Base-by-base conservation (phyloP, 2,888 invertebrate genomes). In the Lasioglossum leucozonium region DNA sequence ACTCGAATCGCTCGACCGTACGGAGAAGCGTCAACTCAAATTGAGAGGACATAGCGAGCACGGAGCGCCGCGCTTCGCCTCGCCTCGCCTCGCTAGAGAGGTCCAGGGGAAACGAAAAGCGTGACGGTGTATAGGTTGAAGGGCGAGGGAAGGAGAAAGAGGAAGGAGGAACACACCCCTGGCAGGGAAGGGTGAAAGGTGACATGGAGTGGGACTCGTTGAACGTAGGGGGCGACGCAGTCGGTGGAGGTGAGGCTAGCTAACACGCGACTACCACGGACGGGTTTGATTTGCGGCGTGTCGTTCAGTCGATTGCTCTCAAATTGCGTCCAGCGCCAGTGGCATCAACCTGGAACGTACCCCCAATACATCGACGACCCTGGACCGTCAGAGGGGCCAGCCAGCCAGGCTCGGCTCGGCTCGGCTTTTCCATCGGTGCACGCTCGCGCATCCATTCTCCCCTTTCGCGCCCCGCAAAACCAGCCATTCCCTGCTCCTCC, bases 271-370 rank as follows among this genome's bases (percentile, higher is more conserved):
- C 82, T 86, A 88, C 88, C 84, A 91, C 91, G 86, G 90, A 88
- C 89, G 91, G 91, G 92, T 94, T 94, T 94, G 94, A 94, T 94
- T 94, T 94, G 94, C 93, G 93, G 93, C 93, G 92, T 93, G 94
- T 94, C 94, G 94, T 94, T 93, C 94, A 93, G 93, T 94, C 94
- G 93, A 94, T 94, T 94, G 94, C 94, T 92, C 92, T 92, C 93
- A 93, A 94, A 94, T 94, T 94, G 93, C 94, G 91, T 91, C 91
- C 92, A 91, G 91, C 90, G 88, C 91, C 87, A 86, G 85, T 89
- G 91, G 88, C 92, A 92, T 92, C 91, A 90, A 90, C 91, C 90
- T 89, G 90, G 90, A 91, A 88, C 90, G 84, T 86, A 82, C 72
- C 67, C 72, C 80, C 83, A 72, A 87, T 87, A 86, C 87, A 86